phyloP scores from a whole-genome alignment of 2,113 vertebrate species.

The Lasiurus cinereus region DNA sequence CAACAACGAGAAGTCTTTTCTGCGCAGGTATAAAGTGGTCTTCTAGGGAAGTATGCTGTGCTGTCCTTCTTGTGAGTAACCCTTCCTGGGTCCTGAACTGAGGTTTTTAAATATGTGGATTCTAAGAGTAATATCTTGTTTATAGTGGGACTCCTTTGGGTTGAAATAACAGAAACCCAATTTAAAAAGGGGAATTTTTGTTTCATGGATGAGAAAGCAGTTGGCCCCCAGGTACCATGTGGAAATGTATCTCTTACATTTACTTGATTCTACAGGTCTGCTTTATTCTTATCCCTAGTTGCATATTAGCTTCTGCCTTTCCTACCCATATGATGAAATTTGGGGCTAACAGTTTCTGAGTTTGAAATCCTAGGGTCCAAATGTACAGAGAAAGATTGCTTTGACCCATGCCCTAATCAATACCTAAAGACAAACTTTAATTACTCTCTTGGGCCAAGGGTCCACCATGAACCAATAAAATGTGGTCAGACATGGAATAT shows the following conservation, averaged over 20 bases:
- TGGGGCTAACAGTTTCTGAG: background rate
- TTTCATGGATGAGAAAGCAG: background rate
- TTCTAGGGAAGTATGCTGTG: background rate
- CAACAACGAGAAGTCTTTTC: background rate
- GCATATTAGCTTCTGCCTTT: background rate
- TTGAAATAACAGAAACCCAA: background rate
- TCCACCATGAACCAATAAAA: background rate
- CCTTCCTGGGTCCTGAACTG: background rate
- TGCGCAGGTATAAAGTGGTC: background rate
- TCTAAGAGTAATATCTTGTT: background rate
- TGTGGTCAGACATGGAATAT: background rate
- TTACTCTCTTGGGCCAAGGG: background rate
- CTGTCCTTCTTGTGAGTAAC: background rate
- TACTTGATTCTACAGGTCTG: background rate
- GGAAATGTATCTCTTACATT: background rate
- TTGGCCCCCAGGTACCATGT: background rate
- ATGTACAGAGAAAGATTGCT: background rate
- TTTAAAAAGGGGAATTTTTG: background rate
- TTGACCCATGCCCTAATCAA: background rate
- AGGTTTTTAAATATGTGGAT: background rate
- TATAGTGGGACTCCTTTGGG: background rate
- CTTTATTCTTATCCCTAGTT: background rate
- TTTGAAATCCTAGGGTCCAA: conserved; percentile 22
- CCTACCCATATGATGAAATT: background rate
- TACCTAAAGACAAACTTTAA: background rate